phyloP scores from a whole-genome alignment of 2,113 vertebrate species.

The Pomatostomus ruficeps region DNA sequence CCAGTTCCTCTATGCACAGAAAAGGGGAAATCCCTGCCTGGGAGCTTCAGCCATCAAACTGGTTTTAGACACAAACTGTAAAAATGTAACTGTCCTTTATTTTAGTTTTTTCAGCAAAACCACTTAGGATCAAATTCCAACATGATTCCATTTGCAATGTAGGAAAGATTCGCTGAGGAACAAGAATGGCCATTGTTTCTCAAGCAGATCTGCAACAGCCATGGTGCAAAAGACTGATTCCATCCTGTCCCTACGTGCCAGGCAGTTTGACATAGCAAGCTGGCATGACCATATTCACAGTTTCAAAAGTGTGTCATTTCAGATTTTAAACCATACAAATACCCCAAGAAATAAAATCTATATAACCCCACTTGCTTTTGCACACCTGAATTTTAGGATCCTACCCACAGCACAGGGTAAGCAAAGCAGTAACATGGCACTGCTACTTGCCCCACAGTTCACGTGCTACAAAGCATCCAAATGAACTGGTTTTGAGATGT shows the following conservation, averaged over 20 bases:
- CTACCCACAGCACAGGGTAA: not conserved
- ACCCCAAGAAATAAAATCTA: not conserved
- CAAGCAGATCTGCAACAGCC: not conserved
- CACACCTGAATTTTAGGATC: not conserved
- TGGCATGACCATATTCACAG: not conserved
- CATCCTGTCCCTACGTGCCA: accelerated
- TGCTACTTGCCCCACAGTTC: not conserved
- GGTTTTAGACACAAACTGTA: not conserved
- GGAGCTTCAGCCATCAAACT: not conserved
- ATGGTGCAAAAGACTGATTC: not conserved
- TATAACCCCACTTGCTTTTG: not conserved
- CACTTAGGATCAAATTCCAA: not conserved
- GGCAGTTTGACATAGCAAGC: not conserved
- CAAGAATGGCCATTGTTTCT: not conserved
- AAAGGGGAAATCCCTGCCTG: not conserved
- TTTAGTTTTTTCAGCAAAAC: not conserved
- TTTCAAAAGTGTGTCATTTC: not conserved
- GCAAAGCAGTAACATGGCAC: not conserved
- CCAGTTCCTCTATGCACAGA: not conserved
- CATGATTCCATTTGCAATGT: accelerated
- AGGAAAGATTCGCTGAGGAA: not conserved
- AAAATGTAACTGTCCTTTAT: not conserved
- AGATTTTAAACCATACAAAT: not conserved
- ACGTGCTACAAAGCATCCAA: not conserved
- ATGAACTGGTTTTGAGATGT: not conserved